Evolutionary conservation across 2,797 vertebrate genomes (phyloP), one percentile per base, ranked within the genome.

Genomic region (Margarornis squamiger): DNA sequence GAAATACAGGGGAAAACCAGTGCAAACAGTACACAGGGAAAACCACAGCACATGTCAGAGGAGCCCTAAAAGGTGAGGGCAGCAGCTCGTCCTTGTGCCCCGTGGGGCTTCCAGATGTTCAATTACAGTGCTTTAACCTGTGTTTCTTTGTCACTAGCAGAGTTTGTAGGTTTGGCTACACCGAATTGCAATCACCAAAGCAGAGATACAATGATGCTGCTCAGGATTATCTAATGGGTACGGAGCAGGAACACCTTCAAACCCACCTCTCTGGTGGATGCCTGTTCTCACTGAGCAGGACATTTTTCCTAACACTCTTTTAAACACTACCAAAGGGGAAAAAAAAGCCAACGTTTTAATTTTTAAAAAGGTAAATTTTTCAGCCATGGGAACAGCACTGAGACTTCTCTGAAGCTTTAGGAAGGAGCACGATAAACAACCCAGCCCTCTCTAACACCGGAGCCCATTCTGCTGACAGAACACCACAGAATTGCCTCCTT

Each of bases 31-130:
- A 29, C 41, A 16, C 5, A 2, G 54, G n/a, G 32, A 70, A 80
- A 88, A 73, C 24, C 65, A 72, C 17, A 62, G 5, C 30, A 36
- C 27, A n/a, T 55, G 38, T 32, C 63, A 92, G 34, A 67, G 43
- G 27, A 92, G 65, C 15, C 23, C 68, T n/a, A 23, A 22, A 72
- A 41, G 19, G 39, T 5, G 48, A 78, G 29, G 30, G 5, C 36
- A 71, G 41, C 80, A 61, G 30, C 45, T 32, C 3, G 0, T 45
- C 57, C 65, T 22, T 16, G 51, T 67, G 86, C 59, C 22, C 27
- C 0, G 0, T 0, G 9, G 13, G 16, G 30, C 32, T 54, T 21
- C 0, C 24, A 55, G 43, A 27, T 4, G 11, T 27, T n/a, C 9
- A 36, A 46, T 45, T 24, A 19, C 6, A 2, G 6, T 24, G 55